Conservation (phyloP, 2,888 invertebrate genomes). For the Drosophila cognata region DNA sequence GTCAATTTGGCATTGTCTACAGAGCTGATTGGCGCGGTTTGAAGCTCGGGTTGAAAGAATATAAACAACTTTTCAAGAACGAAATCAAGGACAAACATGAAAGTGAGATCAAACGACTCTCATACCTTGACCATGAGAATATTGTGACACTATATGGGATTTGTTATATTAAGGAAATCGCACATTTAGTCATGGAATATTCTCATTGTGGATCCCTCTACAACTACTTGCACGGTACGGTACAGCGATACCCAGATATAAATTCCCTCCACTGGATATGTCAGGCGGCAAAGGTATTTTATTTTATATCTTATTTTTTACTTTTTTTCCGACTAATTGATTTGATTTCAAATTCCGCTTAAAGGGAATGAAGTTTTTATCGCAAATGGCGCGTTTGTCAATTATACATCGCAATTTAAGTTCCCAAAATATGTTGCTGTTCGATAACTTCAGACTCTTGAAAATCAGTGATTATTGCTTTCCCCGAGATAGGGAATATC, state of each 20-base stretch:
- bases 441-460: conserved; percentile 1
- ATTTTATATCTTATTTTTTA: neutral
- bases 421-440: conserved; percentile 9
- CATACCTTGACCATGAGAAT: neutral
- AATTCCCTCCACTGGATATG: neutral
- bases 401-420: conserved; percentile 4
- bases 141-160: neutral
- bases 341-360: neutral
- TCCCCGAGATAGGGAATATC: neutral
- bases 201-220: conserved; percentile 11
- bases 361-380: neutral
- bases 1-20: conserved; percentile 2
- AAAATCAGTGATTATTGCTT: conserved; percentile 7
- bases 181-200: conserved; percentile 6
- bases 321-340: neutral
- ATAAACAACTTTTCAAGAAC: no score
- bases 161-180: neutral
- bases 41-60: neutral
- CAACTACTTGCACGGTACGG: conserved; percentile 7
- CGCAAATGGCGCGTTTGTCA: neutral
- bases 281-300: conserved; percentile 6
- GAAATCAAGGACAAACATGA: no score
- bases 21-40: neutral
- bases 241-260: neutral
- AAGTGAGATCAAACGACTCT: neutral